Evolutionary conservation across 2,113 vertebrate genomes (phyloP).

Genomic region (Chloropsis cyanopogon): DNA sequence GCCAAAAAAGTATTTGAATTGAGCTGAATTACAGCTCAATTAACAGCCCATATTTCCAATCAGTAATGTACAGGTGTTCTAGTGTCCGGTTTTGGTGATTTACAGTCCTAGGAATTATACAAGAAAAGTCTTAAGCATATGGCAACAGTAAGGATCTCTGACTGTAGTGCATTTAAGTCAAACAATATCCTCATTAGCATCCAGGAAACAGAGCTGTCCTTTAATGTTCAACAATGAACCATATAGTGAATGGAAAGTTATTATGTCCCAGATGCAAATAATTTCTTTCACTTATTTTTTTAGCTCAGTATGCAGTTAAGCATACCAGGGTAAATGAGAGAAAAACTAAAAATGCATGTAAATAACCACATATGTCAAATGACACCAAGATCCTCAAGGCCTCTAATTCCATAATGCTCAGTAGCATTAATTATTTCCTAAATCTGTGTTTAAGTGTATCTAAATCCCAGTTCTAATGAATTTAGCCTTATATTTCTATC

Average conservation of each 20-base stretch:
- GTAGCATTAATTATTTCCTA: neutral
- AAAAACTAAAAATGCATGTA: neutral
- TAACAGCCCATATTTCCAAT: neutral
- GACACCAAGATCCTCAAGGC: neutral
- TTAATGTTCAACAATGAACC: neutral
- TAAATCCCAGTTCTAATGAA: neutral
- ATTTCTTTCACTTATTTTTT: neutral
- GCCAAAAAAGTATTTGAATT: neutral
- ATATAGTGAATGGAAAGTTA: neutral
- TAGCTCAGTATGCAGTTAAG: neutral
- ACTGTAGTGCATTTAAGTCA: conserved; percentile 32
- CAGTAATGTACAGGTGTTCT: neutral
- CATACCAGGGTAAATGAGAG: neutral
- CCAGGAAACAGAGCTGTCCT: conserved; percentile 15
- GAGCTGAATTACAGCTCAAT: neutral
- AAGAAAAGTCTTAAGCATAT: neutral
- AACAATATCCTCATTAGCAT: conserved; percentile 22
- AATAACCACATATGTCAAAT: neutral
- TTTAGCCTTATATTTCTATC: neutral
- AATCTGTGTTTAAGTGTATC: neutral
- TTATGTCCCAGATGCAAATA: neutral
- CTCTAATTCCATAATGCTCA: neutral
- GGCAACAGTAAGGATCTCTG: conserved; percentile 6
- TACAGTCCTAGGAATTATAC: neutral
- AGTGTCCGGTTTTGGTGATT: neutral